Base-by-base conservation (phyloP, 2,113 vertebrate species). In the Atrichornis clamosus region DNA sequence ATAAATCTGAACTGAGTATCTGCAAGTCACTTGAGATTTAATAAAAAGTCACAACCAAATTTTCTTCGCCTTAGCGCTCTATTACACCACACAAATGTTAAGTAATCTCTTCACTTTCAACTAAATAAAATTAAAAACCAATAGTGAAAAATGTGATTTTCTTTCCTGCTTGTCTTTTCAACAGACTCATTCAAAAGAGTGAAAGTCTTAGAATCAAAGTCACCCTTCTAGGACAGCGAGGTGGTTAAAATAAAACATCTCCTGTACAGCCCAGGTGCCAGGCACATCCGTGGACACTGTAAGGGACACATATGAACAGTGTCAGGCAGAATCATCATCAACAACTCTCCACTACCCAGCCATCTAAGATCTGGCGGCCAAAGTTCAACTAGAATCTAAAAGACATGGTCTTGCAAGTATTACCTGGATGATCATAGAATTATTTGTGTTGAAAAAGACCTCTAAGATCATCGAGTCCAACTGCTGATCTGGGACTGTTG, bases 341-440 rank as follows among this genome's bases (percentile, higher is more conserved):
- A 95, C 87, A 97, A 70, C 83, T 81, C 72, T 94, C 88, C 84
- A 90, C 92, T 91, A 94, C 50, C 42, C 6, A 79, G 68, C 80
- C 89, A 89, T 84, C 94, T 44, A 27, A 33, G 67, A 88, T 95
- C 90, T 62, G 11, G 42, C 83, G 82, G 42, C 90, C 44, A 33
- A 80, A 76, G 90, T 94, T 86, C 93, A 95, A 85, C 90, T 42
- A 91, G 84, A 93, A 96, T 82, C 89, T 89, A 96, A 49, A 96
- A 84, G 91, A 94, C 65, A 27, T 30, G 10, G 56, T 78, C 75
- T 67, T 89, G 79, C 70, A 96, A 95, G 47, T 73, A 95, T 94
- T 94, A 90, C 21, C 56, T 97, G 97, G 95, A 97, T 77, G 73
- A 75, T 24, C 55, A 75, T 0, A 44, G 41, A 69, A 62, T 26